Evolutionary conservation across 2,113 vertebrate genomes (phyloP).

Genomic region (Pterocles burchelli): DNA sequence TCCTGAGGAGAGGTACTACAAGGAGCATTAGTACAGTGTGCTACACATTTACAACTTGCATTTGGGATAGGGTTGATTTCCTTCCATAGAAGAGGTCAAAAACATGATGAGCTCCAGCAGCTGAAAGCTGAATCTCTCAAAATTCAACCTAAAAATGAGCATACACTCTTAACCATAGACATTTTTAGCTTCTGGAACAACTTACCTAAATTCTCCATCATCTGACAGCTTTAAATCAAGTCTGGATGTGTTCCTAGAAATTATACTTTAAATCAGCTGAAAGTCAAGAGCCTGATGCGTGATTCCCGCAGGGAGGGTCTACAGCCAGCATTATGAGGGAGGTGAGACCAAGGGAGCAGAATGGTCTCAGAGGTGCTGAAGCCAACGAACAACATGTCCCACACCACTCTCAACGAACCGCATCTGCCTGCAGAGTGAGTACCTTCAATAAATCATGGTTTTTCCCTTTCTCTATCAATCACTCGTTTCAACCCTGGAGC

Average conservation of each 20-base stretch:
- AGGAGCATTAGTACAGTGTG: neutral
- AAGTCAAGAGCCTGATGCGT: neutral
- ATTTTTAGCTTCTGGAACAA: constrained; percentile 46
- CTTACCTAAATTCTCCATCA: constrained; percentile 26
- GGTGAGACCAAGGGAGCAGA: constrained; percentile 12
- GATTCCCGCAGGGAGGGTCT: neutral
- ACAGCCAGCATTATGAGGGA: constrained; percentile 5
- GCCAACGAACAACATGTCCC: neutral
- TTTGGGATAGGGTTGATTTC: neutral
- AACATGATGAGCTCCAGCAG: neutral
- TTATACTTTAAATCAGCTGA: neutral
- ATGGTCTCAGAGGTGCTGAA: neutral
- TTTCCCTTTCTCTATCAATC: neutral
- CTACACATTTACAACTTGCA: neutral
- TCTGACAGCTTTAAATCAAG: constrained; percentile 49
- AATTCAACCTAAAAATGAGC: constrained; percentile 13
- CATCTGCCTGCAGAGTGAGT: neutral
- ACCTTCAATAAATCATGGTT: neutral
- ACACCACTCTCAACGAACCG: neutral
- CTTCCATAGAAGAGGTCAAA: neutral
- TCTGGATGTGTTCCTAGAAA: constrained; percentile 51
- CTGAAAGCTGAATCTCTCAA: neutral
- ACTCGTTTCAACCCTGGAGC: neutral
- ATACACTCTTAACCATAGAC: neutral
- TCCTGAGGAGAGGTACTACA: neutral